Base-by-base conservation (phyloP, 2,113 vertebrate species). In the Megalops atlanticus region DNA sequence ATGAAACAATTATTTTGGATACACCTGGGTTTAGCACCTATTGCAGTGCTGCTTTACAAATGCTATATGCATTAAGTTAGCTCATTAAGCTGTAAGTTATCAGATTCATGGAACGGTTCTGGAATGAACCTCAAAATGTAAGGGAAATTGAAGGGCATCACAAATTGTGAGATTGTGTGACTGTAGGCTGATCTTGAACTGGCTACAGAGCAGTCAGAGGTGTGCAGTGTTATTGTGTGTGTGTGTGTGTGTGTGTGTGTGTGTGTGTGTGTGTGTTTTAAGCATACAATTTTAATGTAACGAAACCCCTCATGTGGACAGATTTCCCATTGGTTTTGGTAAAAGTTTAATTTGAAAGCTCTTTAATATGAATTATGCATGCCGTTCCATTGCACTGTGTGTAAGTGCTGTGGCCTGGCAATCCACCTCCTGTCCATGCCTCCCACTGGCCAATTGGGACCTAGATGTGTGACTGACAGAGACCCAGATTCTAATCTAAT, bases 321-420 rank as follows among this genome's bases (percentile, higher is more conserved):
- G 16, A 33, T 36, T 78, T 82, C 43, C 78, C 35, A 41, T 31
- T 36, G 38, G 31, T 36, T 35, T 40, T 45, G 78, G 47, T 77
- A 49, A 40, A 85, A 77, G 52, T 76, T 82, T 83, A 80, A 83
- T 81, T 81, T 85, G 76, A 71, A 80, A 82, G 78, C 71, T 47
- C 72, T 79, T 70, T 45, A 21, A 0, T 38, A 68, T 85, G 76
- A 80, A 83, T 85, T 78, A 83, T 85, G 82, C 38, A 80, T 84
- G 82, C n/a, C 31, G 27, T 6, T 27, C 64, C 27, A 3, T 47
- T 41, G 80, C 54, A 76, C 79, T 83, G 54, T 77, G 58, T 35
- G 77, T 83, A 83, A 85, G 83, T 83, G 82, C 79, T 33, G 54
- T 85, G 47, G 74, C 81, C 81, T 71, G 54, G 76, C 35, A 15